These are phyloP conservation scores for Limnephilus marmoratus DNA, from an alignment of 2,888 invertebrate genomes.

Conservation along the genomic window DNA sequence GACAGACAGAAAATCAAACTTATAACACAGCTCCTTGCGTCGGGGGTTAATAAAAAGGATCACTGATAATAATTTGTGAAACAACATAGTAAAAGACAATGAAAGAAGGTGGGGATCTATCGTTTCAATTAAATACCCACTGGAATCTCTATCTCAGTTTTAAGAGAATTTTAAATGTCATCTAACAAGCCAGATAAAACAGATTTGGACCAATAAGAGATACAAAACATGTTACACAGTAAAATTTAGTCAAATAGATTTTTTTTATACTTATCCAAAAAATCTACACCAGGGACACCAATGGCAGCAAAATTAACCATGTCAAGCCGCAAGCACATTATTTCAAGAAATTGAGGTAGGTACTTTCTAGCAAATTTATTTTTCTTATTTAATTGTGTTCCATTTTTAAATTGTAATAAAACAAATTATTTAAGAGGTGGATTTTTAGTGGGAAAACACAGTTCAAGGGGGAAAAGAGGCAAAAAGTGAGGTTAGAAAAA, in stretches of 20 bases:
- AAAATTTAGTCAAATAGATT: neutral
- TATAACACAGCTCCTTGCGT: no score
- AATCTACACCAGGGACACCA: neutral
- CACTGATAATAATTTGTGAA: neutral
- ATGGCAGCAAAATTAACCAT: neutral
- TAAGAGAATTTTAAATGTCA: no score
- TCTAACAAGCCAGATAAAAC: no score
- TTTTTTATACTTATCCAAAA: neutral
- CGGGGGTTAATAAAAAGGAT: conserved; percentile 56
- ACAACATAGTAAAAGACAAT: neutral
- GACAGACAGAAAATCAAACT: no score
- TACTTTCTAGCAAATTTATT: neutral
- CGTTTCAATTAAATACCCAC: neutral
- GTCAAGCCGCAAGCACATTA: neutral
- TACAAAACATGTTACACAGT: no score
- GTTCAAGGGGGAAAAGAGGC: neutral
- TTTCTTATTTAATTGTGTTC: neutral
- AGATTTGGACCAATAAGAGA: no score
- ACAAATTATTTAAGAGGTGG: neutral
- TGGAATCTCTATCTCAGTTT: no score
- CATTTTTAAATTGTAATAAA: neutral
- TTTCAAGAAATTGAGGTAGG: neutral
- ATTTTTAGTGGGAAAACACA: neutral
- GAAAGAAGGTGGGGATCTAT: neutral
- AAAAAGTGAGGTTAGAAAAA: neutral